Conservation (phyloP, 2,888 invertebrate species). For the Machimus atricapillus region DNA sequence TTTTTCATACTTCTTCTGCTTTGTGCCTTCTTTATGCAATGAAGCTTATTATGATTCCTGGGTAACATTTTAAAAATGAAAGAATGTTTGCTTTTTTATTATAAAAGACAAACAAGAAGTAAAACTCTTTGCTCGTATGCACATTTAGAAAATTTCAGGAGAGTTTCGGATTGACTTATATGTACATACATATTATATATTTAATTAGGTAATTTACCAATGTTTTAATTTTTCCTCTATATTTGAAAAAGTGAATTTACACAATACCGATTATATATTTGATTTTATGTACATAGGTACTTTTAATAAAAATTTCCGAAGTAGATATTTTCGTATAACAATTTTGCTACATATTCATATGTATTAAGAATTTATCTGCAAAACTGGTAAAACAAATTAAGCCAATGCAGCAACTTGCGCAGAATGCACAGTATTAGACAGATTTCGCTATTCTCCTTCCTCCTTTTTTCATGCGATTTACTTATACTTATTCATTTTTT, state of each 20-base stretch:
- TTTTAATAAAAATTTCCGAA: too few relatives aligned
- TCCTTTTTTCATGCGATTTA: neutral
- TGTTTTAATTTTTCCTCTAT: neutral
- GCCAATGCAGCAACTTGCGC: neutral
- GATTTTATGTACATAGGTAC: too few relatives aligned
- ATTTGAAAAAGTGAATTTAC: neutral
- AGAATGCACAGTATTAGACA: neutral
- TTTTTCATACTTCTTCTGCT: neutral
- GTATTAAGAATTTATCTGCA: neutral
- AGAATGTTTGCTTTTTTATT: neutral
- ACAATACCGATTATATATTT: neutral
- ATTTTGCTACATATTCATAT: neutral
- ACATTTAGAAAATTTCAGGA: neutral
- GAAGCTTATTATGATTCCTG: neutral
- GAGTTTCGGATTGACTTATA: neutral
- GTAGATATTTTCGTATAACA: too few relatives aligned
- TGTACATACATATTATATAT: too few relatives aligned
- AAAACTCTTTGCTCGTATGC: neutral
- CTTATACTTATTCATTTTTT: neutral
- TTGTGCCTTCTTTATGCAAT: neutral
- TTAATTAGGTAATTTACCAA: too few relatives aligned
- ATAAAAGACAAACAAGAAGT: neutral
- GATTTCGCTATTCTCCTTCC: neutral
- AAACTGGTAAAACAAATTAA: neutral
- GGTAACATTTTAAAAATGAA: neutral